phyloP scores from a whole-genome alignment of 2,797 vertebrate genomes.

The Tadarida brasiliensis region DNA sequence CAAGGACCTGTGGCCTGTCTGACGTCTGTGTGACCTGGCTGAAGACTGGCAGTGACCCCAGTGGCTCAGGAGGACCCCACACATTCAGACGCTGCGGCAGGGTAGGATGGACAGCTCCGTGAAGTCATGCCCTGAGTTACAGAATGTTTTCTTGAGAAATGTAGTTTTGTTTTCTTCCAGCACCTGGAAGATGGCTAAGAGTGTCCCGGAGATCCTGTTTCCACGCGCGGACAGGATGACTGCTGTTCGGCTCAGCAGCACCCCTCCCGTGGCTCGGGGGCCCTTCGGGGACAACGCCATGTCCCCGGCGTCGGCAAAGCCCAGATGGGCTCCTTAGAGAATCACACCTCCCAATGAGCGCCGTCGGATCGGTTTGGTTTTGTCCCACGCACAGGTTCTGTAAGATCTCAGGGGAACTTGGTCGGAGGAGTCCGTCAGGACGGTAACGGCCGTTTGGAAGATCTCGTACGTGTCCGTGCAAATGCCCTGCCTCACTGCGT shows the following conservation, averaged over 20 bases:
- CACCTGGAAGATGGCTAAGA: neutral
- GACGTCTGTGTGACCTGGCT: neutral
- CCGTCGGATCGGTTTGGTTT: neutral
- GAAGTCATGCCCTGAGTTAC: neutral
- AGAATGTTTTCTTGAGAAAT: neutral
- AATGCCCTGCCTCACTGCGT: neutral
- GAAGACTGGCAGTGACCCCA: neutral
- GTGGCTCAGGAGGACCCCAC: neutral
- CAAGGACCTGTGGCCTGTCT: neutral
- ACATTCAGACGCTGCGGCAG: rapidly evolving
- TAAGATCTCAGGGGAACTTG: neutral
- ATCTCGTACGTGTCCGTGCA: rapidly evolving
- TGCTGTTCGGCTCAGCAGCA: neutral
- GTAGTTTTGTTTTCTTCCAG: neutral
- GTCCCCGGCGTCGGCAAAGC: neutral
- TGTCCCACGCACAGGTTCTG: neutral
- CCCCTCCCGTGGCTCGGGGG: neutral
- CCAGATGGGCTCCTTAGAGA: neutral
- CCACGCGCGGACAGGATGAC: neutral
- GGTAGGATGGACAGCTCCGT: neutral
- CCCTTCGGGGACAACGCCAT: rapidly evolving
- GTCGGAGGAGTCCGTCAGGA: neutral
- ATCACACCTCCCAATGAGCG: neutral
- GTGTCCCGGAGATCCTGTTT: neutral
- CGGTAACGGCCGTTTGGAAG: neutral